These are phyloP conservation scores for Lepisosteus oculatus DNA, from an alignment of 2,113 vertebrate species.

Conservation along the genomic window DNA sequence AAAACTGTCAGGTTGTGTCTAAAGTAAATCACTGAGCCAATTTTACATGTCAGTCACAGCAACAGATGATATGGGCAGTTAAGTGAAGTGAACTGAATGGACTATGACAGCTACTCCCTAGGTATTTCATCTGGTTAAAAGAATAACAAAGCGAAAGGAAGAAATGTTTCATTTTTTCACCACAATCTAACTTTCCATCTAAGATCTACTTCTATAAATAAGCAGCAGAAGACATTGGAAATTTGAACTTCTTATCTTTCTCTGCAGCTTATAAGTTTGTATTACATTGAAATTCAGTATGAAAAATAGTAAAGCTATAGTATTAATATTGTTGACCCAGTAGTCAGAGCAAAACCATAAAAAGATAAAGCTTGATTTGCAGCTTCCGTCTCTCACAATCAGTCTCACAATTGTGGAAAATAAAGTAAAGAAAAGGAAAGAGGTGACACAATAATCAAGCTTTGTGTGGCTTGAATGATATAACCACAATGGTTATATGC, in stretches of 20 bases:
- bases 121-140: constrained; percentile 9
- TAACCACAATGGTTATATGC: too few relatives aligned
- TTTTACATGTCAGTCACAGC: constrained; percentile 37
- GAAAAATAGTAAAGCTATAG: neutral
- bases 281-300: neutral
- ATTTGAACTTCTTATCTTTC: neutral
- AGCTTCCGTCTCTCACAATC: neutral
- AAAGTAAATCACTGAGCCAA: constrained; percentile 28
- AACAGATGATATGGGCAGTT: constrained; percentile 11
- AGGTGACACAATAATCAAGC: too few relatives aligned
- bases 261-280: neutral
- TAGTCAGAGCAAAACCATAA: neutral
- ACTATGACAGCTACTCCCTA: constrained; percentile 13
- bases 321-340: constrained; percentile 1
- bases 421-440: too few relatives aligned
- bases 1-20: constrained; percentile 27
- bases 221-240: neutral
- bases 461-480: too few relatives aligned
- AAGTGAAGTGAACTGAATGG: constrained; percentile 5
- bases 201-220: constrained; percentile 3
- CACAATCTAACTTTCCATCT: constrained; percentile 1
- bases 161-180: neutral
- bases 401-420: too few relatives aligned
- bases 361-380: neutral
- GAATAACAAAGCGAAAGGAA: neutral